Conservation (phyloP, 2,113 vertebrate genomes). For the Colius striatus region DNA sequence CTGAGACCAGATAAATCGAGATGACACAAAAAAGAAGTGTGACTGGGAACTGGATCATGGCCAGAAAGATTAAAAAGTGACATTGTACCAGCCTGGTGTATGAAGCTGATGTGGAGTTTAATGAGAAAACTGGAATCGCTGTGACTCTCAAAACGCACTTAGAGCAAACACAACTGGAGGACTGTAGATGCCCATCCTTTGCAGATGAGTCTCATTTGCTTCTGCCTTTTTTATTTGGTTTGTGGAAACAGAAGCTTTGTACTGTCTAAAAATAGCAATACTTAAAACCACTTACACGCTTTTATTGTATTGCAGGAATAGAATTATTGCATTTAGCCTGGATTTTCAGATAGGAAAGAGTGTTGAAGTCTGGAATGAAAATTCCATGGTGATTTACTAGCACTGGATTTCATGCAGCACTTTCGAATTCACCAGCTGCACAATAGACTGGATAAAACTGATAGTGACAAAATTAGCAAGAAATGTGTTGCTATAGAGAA, state of each 20-base stretch:
- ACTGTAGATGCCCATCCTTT: neutral
- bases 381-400: neutral
- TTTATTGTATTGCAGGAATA: neutral
- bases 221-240: neutral
- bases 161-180: neutral
- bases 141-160: neutral
- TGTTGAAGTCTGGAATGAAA: neutral
- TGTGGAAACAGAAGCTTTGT: conserved; percentile 50
- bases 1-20: neutral
- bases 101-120: neutral
- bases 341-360: conserved; percentile 25
- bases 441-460: neutral
- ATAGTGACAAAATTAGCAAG: neutral
- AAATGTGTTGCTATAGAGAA: neutral
- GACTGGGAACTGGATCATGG: neutral
- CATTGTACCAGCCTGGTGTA: neutral
- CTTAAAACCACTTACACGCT: conserved; percentile 28
- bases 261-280: conserved; percentile 59
- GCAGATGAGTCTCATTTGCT: neutral
- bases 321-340: conserved; percentile 24
- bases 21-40: neutral
- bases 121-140: neutral
- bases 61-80: neutral
- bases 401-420: neutral
- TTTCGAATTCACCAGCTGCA: neutral